Evolutionary conservation across 2,113 vertebrate species (phyloP), one percentile per base, ranked within the genome.

Genomic region (Cynocephalus volans): DNA sequence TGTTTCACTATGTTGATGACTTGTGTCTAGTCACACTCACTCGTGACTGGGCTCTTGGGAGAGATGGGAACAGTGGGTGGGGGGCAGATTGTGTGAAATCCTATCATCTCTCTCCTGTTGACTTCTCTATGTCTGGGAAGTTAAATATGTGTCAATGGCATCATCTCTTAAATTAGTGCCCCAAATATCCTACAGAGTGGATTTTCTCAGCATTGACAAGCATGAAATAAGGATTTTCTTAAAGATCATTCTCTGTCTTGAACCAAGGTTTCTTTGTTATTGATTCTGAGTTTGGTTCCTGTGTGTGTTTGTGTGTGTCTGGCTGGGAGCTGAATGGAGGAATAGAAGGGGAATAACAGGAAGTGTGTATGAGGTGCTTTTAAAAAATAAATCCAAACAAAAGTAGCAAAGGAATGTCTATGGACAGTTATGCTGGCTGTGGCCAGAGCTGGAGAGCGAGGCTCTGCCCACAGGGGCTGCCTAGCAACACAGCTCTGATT

Each of bases 401-500:
- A 82, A 86, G 60, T 12, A 96, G 73, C 83, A 75, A 36, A 97
- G 36, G n/a, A 36, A 77, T 65, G n/a, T 89, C 87, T 93, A 76
- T 54, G 54, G 81, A 73, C 89, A 89, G 58, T 41, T 36, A 8
- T 23, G n/a, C 70, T 77, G 54, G 58, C 92, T 62, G 58, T 5
- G 36, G 76, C 52, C 69, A n/a, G 15, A 82, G 48, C n/a, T 50
- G n/a, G 92, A 84, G 33, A 60, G 24, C 65, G 73, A 54, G 70
- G 58, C 41, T 41, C 36, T 81, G 96, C 26, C 65, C 56, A 52
- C 23, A 11, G 41, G 41, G 45, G 2, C 18, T 0, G n/a, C 9
- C 0, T 95, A 95, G 96, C 92, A 98, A 97, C 98, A 96, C 94
- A 76, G 70, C 80, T 96, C 79, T 93, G 83, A 97, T 96, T 97